Conservation (phyloP, 23 tunicate species). For the Halocynthia aurantium region DNA sequence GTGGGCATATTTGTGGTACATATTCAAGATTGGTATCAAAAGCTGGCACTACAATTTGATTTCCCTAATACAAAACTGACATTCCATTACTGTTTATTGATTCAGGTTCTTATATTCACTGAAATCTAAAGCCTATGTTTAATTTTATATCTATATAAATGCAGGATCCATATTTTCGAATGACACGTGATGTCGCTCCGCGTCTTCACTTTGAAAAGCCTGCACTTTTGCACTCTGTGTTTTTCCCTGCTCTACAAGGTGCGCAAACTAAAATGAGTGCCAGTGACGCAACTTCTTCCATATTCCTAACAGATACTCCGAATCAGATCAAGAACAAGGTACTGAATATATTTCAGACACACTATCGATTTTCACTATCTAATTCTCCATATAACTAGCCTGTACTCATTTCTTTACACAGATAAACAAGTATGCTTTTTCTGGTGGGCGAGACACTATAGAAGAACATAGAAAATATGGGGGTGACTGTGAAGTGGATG, state of each 20-base stretch:
- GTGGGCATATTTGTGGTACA: too few species aligned
- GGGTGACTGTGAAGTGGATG: slow-evolving; percentile 82
- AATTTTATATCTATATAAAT: background rate
- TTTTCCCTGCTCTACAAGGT: slow-evolving; percentile 99
- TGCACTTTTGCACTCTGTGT: slow-evolving; percentile 87
- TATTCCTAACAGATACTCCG: slow-evolving; percentile 90
- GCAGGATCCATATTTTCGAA: slow-evolving; percentile 98
- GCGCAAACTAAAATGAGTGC: slow-evolving; percentile 97
- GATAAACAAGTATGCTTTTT: slow-evolving; percentile 95
- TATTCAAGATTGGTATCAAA: too few species aligned
- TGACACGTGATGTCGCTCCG: slow-evolving; percentile 99
- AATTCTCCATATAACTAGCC: background rate
- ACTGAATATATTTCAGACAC: background rate
- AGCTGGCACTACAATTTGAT: too few species aligned
- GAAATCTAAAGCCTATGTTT: too few species aligned
- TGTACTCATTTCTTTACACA: background rate
- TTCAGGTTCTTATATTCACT: too few species aligned
- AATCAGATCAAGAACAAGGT: slow-evolving; percentile 92
- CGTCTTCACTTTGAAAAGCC: slow-evolving; percentile 66
- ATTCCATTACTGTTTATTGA: too few species aligned
- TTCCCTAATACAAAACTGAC: too few species aligned
- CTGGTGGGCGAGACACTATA: slow-evolving; percentile 80
- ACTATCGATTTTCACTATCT: background rate
- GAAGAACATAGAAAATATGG: slow-evolving; percentile 84
- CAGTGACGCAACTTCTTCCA: slow-evolving; percentile 69